Evolutionary conservation across 2,888 invertebrate genomes (phyloP).

Genomic region (Lymantria dispar): DNA sequence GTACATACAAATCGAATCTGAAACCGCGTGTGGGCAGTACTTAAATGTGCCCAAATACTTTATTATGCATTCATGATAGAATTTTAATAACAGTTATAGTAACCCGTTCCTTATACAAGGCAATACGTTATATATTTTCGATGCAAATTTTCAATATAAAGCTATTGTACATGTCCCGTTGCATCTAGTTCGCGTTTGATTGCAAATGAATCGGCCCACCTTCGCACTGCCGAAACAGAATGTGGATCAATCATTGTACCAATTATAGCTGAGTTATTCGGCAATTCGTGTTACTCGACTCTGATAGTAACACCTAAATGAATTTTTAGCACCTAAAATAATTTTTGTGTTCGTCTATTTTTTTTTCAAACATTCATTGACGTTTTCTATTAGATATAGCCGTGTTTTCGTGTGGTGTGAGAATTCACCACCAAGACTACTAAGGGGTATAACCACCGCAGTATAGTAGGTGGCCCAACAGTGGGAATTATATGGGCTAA

Average conservation of each 20-base stretch:
- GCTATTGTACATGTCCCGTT: constrained; percentile 7
- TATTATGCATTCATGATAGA: constrained; percentile 33
- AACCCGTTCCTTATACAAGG: constrained; percentile 20
- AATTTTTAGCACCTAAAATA: too few species aligned
- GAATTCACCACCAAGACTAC: too few species aligned
- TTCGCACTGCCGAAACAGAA: constrained; percentile 15
- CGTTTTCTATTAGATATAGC: too few species aligned
- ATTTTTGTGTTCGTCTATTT: too few species aligned
- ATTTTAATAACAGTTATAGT: constrained; percentile 30
- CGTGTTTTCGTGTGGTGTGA: too few species aligned
- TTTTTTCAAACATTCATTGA: too few species aligned
- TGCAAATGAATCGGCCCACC: constrained; percentile 19
- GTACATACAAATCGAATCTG: background rate
- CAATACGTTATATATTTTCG: constrained; percentile 17
- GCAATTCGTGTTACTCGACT: too few species aligned
- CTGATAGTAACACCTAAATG: too few species aligned
- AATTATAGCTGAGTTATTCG: too few species aligned
- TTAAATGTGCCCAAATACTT: constrained; percentile 10
- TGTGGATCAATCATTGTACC: constrained; percentile 15
- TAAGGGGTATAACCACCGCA: too few species aligned
- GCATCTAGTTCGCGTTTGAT: constrained; percentile 9
- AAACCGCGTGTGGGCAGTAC: background rate
- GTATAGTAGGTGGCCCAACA: too few species aligned
- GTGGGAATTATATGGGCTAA: too few species aligned
- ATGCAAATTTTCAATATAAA: constrained; percentile 6